These are phyloP conservation scores for Octonoba sinensis DNA, from an alignment of 2,888 invertebrate genomes.

Conservation along the genomic window DNA sequence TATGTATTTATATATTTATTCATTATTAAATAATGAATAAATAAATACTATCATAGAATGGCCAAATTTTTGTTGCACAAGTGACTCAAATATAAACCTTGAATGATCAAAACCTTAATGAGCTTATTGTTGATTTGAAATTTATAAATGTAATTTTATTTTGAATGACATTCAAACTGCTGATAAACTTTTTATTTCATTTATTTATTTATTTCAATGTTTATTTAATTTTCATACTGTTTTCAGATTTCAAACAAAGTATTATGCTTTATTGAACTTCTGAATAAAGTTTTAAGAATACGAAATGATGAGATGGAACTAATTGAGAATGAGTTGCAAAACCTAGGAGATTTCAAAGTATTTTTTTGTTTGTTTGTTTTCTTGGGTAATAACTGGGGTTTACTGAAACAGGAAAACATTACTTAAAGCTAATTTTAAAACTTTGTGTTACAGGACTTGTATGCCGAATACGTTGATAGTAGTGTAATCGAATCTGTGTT, in stretches of 20 bases:
- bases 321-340: slow-evolving; percentile 18
- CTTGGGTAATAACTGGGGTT: too few relatives aligned
- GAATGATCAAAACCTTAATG: too few relatives aligned
- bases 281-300: background rate
- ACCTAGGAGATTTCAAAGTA: slow-evolving; percentile 27
- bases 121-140: too few relatives aligned
- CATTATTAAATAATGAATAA: too few relatives aligned
- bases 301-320: slow-evolving; percentile 31
- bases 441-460: slow-evolving; percentile 15
- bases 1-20: too few relatives aligned
- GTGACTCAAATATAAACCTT: too few relatives aligned
- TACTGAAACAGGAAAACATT: background rate
- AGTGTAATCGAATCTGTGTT: background rate
- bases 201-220: background rate
- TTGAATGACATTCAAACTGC: too few relatives aligned
- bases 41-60: too few relatives aligned
- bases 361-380: too few relatives aligned
- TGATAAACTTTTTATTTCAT: background rate
- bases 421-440: background rate
- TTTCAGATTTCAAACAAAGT: slow-evolving; percentile 13
- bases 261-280: slow-evolving; percentile 3
- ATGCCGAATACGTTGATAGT: slow-evolving; percentile 22
- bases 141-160: too few relatives aligned
- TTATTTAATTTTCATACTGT: background rate
- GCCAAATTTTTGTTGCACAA: too few relatives aligned